phyloP scores from a whole-genome alignment of 2,888 invertebrate species.

The Apodemia arnacis region DNA sequence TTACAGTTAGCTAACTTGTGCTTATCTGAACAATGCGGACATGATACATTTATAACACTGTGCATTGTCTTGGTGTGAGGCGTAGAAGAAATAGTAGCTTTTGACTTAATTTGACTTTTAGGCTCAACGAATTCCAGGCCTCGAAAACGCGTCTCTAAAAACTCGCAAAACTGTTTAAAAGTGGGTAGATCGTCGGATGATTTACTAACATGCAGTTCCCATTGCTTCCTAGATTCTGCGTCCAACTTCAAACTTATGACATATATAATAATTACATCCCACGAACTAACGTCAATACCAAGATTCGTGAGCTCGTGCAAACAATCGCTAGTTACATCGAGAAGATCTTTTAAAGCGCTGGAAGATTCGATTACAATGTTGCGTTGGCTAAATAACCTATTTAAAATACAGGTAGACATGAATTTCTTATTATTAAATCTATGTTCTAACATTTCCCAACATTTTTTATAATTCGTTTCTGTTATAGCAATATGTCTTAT shows the following conservation, averaged over 20 bases:
- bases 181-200: conserved; percentile 37
- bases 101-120: neutral
- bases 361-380: conserved; percentile 49
- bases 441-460: conserved; percentile 65
- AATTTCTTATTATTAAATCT: conserved; percentile 76
- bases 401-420: conserved; percentile 55
- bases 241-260: conserved; percentile 59
- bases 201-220: conserved; percentile 37
- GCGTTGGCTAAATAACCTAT: conserved; percentile 54
- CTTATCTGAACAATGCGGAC: conserved; percentile 1
- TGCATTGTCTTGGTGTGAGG: neutral
- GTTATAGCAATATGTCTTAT: conserved; percentile 69
- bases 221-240: conserved; percentile 47
- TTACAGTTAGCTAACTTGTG: conserved; percentile 5
- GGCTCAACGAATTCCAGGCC: conserved; percentile 44
- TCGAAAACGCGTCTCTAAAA: conserved; percentile 49
- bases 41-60: neutral
- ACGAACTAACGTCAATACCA: conserved; percentile 48
- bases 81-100: neutral
- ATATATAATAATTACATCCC: conserved; percentile 58
- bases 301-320: conserved; percentile 55
- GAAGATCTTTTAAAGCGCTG: conserved; percentile 46
- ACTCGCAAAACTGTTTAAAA: conserved; percentile 28
- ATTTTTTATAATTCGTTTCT: conserved; percentile 59
- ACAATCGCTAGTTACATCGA: conserved; percentile 59